Percentiles rank a stretch among this genome's conserved stretches.
phyloP scores from a whole-genome alignment of 2,797 vertebrate genomes.

The Hybognathus amarus region DNA sequence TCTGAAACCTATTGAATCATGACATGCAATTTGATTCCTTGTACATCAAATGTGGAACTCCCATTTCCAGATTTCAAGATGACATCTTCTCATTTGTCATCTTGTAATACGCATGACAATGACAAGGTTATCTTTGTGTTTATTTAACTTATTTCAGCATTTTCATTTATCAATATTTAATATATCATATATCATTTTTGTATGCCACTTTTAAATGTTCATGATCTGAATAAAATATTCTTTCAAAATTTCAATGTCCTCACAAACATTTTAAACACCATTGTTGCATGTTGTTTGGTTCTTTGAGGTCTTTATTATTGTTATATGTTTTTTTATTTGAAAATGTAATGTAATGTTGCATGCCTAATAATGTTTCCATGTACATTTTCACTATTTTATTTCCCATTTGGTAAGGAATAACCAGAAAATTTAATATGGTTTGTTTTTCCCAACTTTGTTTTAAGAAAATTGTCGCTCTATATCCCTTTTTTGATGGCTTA shows the following conservation, averaged over 20 bases:
- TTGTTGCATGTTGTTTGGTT: background rate
- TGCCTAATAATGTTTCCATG: too few relatives aligned
- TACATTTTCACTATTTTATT: background rate
- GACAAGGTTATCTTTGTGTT: background rate
- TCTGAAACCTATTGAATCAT: background rate
- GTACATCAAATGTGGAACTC: background rate
- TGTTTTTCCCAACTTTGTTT: background rate
- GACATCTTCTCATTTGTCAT: background rate
- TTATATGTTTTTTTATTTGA: background rate
- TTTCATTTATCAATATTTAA: background rate
- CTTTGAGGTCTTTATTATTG: background rate
- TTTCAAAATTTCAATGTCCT: background rate
- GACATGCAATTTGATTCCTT: background rate
- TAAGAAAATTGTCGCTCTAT: background rate
- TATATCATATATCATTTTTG: background rate
- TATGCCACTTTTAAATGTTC: background rate
- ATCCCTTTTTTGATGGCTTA: too few relatives aligned
- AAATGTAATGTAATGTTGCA: too few relatives aligned
- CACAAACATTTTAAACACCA: background rate
- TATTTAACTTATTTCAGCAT: background rate
- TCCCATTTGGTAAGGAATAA: background rate
- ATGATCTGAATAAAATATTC: background rate
- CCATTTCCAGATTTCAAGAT: background rate
- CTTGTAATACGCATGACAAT: background rate
- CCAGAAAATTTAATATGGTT: background rate